Percentiles rank a stretch among this genome's conserved stretches.
Conservation (phyloP, 2,888 invertebrate species). For the Geotrupes spiniger region DNA sequence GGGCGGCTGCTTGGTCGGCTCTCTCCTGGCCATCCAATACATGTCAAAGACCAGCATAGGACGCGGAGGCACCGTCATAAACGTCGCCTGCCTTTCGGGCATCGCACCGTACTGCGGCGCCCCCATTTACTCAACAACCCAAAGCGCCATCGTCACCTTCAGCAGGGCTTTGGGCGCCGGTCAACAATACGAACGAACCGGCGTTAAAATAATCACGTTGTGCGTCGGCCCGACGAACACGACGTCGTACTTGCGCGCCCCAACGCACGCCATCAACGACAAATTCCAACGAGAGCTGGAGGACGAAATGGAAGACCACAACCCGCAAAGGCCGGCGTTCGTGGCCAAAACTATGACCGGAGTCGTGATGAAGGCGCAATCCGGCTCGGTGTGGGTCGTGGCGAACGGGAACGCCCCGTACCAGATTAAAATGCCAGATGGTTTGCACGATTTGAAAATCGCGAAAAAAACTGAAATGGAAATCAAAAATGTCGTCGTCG, state of each 20-base stretch:
- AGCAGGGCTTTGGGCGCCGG: conserved; percentile 36
- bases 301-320: conserved; percentile 37
- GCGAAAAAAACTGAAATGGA: no score
- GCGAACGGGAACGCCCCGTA: conserved; percentile 50
- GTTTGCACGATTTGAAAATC: conserved; percentile 6
- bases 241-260: conserved; percentile 39
- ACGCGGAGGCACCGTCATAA: conserved; percentile 62
- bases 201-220: conserved; percentile 50
- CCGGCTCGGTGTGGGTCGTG: conserved; percentile 55
- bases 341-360: conserved; percentile 45
- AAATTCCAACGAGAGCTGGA: conserved; percentile 39
- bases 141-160: conserved; percentile 39
- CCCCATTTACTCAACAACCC: conserved; percentile 59
- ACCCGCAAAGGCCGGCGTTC: conserved; percentile 31
- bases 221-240: conserved; percentile 57
- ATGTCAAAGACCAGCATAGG: conserved; percentile 58
- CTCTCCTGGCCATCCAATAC: conserved; percentile 54
- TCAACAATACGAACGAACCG: conserved; percentile 49
- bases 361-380: conserved; percentile 47
- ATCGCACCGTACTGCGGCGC: conserved; percentile 52
- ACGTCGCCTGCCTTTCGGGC: conserved; percentile 62
- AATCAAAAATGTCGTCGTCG: no score
- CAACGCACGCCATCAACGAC: conserved; percentile 36
- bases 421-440: conserved; percentile 44
- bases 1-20: conserved; percentile 48